phyloP scores from a whole-genome alignment of 2,797 vertebrate genomes.

The Microhierax caerulescens region DNA sequence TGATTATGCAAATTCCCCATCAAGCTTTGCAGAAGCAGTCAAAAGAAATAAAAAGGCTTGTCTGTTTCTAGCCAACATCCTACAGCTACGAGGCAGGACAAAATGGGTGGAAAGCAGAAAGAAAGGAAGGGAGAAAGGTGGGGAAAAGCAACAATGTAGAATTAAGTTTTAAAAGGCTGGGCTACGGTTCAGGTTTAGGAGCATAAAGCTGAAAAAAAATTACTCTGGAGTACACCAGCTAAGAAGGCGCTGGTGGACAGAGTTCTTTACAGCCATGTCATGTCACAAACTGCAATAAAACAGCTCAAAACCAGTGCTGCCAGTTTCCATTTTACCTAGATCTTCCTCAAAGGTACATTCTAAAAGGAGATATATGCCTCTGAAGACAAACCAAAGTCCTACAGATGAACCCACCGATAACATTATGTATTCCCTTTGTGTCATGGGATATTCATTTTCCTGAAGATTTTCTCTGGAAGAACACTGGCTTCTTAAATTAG shows the following conservation, averaged over 20 bases:
- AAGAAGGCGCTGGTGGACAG: not conserved
- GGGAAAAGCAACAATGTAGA: not conserved
- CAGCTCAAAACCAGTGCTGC: not conserved
- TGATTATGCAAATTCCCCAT: slow-evolving; percentile 96
- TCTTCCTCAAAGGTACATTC: not conserved
- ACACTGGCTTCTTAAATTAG: not conserved
- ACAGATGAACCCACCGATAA: not conserved
- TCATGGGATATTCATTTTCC: not conserved
- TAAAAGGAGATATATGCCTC: not conserved
- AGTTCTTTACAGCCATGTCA: not conserved
- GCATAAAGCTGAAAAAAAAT: not conserved
- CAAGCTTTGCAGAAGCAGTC: slow-evolving; percentile 88
- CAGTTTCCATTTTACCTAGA: not conserved
- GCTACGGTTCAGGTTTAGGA: not conserved
- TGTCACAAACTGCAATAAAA: not conserved
- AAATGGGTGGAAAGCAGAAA: not conserved
- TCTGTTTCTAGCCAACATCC: slow-evolving; percentile 76
- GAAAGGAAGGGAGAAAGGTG: not conserved
- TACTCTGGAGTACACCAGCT: not conserved
- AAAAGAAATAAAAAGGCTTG: slow-evolving; percentile 87
- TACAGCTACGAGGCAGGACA: slow-evolving; percentile 69
- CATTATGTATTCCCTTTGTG: not conserved
- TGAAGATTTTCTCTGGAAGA: not conserved
- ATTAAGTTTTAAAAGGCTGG: not conserved
- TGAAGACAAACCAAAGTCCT: not conserved